phyloP scores from a whole-genome alignment of 2,797 vertebrate species.

The Rhinichthys osculus region DNA sequence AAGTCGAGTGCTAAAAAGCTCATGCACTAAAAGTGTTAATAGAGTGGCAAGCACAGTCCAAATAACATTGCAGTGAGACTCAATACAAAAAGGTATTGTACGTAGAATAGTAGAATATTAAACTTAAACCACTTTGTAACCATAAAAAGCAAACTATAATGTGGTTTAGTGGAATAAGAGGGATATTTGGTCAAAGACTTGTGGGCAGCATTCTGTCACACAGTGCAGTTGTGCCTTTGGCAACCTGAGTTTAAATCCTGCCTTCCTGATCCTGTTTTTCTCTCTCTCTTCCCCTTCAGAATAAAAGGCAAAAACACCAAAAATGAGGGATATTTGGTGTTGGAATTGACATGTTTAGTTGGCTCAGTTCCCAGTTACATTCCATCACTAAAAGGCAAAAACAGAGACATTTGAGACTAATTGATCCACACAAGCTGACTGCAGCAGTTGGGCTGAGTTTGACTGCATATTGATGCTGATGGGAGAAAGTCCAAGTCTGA shows the following conservation, averaged over 20 bases:
- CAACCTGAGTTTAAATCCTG: background rate
- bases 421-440: background rate
- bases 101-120: background rate
- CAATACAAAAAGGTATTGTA: background rate
- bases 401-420: background rate
- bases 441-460: background rate
- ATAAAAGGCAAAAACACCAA: background rate
- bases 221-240: conserved; percentile 1
- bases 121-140: background rate
- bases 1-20: conserved; percentile 4
- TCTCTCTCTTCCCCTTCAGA: background rate
- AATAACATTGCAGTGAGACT: background rate
- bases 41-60: too few relatives aligned
- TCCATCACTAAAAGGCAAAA: background rate
- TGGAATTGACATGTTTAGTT: background rate
- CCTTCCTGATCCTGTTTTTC: background rate
- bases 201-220: background rate
- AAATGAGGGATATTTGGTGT: background rate
- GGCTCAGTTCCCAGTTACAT: background rate
- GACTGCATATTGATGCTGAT: background rate
- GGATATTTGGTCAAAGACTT: background rate
- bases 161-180: background rate
- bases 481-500: background rate
- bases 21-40: background rate
- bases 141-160: background rate